Evolutionary conservation across 2,888 invertebrate species (phyloP).

Genomic region (Ptychoptera contaminata): DNA sequence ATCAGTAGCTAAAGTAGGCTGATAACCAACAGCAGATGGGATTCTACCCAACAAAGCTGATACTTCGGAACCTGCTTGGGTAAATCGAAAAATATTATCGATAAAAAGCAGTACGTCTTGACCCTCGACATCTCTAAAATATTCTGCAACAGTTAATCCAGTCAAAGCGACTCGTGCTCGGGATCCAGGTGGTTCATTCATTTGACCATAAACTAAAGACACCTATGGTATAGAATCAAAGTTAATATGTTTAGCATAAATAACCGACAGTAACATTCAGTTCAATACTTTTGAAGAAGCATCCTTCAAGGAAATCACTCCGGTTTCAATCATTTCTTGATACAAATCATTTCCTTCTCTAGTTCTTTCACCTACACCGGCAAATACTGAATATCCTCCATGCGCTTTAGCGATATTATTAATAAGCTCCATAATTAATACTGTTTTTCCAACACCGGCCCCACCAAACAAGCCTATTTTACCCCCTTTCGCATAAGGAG

Average conservation of each 20-base stretch:
- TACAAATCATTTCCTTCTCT: conserved; percentile 92
- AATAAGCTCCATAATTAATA: conserved; percentile 90
- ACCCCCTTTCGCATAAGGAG: conserved; percentile 87
- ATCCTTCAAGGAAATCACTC: conserved; percentile 81
- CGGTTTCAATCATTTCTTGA: conserved; percentile 89
- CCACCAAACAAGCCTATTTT: conserved; percentile 89
- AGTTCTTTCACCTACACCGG: conserved; percentile 90
- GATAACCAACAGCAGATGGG: conserved; percentile 89
- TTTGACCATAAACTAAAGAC: conserved; percentile 86
- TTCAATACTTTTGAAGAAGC: conserved; percentile 54
- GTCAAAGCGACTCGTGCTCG: conserved; percentile 86
- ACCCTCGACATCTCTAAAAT: conserved; percentile 87
- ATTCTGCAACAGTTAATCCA: conserved; percentile 83
- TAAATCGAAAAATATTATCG: conserved; percentile 92
- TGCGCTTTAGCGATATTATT: conserved; percentile 93
- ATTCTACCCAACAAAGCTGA: conserved; percentile 90
- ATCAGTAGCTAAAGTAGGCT: conserved; percentile 88
- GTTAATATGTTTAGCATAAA: background rate
- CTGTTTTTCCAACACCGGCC: conserved; percentile 90
- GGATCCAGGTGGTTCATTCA: conserved; percentile 94
- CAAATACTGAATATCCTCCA: conserved; percentile 92
- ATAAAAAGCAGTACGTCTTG: conserved; percentile 90
- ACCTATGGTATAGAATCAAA: conserved; percentile 68
- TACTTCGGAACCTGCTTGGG: conserved; percentile 77
- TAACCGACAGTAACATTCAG: background rate